These are phyloP conservation scores for Darevskia mixta DNA, from an alignment of 2,797 vertebrate genomes.

Conservation along the genomic window DNA sequence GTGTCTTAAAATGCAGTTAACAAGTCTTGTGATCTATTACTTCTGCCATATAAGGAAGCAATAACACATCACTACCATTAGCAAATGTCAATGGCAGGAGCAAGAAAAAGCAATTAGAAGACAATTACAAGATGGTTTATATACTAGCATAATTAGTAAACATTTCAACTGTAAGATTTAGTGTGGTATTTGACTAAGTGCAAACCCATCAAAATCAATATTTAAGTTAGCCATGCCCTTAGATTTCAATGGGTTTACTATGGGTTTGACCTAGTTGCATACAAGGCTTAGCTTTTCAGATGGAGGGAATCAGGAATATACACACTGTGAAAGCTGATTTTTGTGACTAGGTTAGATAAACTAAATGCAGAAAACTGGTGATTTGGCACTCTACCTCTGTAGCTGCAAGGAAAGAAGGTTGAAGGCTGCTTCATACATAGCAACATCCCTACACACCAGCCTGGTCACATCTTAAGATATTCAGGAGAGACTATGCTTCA, in stretches of 20 bases:
- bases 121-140: conserved; percentile 37
- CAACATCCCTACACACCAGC: background rate
- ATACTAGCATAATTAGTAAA: background rate
- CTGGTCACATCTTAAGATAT: too few relatives aligned
- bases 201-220: too few relatives aligned
- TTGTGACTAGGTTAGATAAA: background rate
- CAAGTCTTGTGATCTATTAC: conserved; percentile 28
- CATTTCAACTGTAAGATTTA: background rate
- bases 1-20: conserved; percentile 4
- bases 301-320: background rate
- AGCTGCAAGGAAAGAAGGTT: background rate
- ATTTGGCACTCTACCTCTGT: background rate
- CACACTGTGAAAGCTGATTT: background rate
- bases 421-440: background rate
- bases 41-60: background rate
- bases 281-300: background rate
- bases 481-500: too few relatives aligned
- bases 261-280: too few relatives aligned
- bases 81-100: conserved; percentile 9
- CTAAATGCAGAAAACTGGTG: conserved; percentile 7
- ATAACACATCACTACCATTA: conserved; percentile 30
- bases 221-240: too few relatives aligned
- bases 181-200: too few relatives aligned
- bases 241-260: too few relatives aligned
- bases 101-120: conserved; percentile 19